phyloP scores from a whole-genome alignment of 2,888 invertebrate genomes.

The Pherbina coryleti region DNA sequence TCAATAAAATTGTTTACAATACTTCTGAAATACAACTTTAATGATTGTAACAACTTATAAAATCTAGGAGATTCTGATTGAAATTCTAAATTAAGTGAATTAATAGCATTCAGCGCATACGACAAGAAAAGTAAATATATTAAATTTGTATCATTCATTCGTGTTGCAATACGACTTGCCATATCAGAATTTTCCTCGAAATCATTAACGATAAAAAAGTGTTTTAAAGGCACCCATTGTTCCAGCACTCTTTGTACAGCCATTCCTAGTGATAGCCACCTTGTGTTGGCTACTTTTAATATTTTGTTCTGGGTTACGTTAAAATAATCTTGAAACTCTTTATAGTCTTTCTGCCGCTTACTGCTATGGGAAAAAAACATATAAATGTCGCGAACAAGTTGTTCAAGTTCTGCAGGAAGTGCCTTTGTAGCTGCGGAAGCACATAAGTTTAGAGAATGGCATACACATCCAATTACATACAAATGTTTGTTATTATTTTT shows the following conservation, averaged over 20 bases:
- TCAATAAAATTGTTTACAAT: background rate
- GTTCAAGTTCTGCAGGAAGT: background rate
- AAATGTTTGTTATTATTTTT: no score
- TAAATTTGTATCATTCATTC: background rate
- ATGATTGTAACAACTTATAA: background rate
- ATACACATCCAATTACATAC: no score
- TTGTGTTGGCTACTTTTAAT: background rate
- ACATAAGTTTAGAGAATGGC: background rate
- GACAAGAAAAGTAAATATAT: background rate
- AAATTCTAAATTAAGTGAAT: constrained; percentile 17
- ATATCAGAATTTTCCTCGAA: background rate
- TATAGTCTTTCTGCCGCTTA: background rate
- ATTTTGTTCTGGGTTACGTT: background rate
- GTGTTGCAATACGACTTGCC: background rate
- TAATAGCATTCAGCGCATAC: background rate
- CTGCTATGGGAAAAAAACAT: background rate
- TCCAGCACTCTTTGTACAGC: background rate
- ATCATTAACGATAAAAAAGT: background rate
- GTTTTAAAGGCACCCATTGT: background rate
- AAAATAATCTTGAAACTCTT: background rate
- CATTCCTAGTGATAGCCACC: background rate
- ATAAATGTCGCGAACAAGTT: background rate
- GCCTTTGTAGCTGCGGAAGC: background rate
- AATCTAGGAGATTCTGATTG: constrained; percentile 15
- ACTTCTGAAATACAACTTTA: background rate